Evolutionary conservation across 2,888 invertebrate species (phyloP), one percentile per base, ranked within the genome.

Genomic region (Calliscelio sp.): DNA sequence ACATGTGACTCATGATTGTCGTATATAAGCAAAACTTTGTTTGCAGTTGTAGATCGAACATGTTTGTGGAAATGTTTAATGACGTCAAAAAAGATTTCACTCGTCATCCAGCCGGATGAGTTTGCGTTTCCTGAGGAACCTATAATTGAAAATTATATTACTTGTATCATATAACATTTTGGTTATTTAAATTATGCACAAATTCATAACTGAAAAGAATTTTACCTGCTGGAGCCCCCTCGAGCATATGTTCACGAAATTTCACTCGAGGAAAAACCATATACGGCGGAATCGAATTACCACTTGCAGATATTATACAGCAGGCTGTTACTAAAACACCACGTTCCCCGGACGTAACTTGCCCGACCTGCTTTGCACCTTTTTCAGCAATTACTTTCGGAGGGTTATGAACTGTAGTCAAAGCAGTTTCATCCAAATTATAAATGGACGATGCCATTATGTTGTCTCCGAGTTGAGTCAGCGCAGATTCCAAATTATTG

Each of bases 321-420:
- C 89, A 88, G 4, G 89, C 85, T 16, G 93, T 93, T 0, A 93
- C 91, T 4, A 91, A 78, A 22, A 87, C 86, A 20, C 92, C 92
- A 61, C 92, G 88, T 89, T 93, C 92, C 28, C 91, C 93, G 65
- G 92, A 92, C 24, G 91, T 92, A 14, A 93, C 73, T 65, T 89
- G 81, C 6, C 91, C 92, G 51, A 94, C 90, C 88, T 93, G 93
- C 68, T 93, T 93, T 35, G 88, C 81, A 5, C 93, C 92, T 79
- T 89, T 93, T 38, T 84, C 65, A 38, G 92, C 90, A 80, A 92
- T 75, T 68, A 93, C 88, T 86, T 90, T 91, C 24, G 87, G 80
- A n/a, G 91, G 89, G 75, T 88, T 91, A 65, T 93, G 93, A 1
- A 93, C 93, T 3, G 93, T 93, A 22, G 92, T 90, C 5, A 93